phyloP scores from a whole-genome alignment of 2,113 vertebrate species.

The Astur gentilis region DNA sequence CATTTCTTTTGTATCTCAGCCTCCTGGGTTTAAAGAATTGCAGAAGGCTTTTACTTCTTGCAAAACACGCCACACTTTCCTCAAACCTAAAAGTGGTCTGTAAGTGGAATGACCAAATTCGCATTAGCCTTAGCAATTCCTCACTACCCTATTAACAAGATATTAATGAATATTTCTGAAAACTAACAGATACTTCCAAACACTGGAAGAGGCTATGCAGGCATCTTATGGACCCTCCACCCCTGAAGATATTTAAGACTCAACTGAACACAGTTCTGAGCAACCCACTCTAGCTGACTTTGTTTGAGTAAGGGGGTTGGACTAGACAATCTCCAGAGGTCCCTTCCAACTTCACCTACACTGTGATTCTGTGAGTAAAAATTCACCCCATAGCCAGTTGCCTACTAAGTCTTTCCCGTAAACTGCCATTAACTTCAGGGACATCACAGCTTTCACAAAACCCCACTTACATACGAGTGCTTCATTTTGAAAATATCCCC shows the following conservation, averaged over 20 bases:
- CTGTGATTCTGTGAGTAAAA: background rate
- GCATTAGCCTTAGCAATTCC: background rate
- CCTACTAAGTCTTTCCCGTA: background rate
- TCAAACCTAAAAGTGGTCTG: background rate
- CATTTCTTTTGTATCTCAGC: background rate
- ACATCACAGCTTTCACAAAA: background rate
- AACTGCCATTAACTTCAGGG: background rate
- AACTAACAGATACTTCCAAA: background rate
- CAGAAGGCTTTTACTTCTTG: background rate
- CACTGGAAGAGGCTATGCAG: background rate
- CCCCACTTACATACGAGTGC: background rate
- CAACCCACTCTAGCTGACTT: background rate
- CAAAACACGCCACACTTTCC: background rate
- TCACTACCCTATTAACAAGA: background rate
- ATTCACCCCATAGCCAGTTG: background rate
- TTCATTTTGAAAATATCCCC: background rate
- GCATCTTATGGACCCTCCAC: background rate
- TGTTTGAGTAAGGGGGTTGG: background rate
- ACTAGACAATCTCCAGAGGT: background rate
- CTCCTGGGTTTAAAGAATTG: background rate
- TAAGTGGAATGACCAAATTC: background rate
- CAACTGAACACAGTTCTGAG: background rate
- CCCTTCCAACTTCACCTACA: background rate
- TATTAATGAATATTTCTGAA: background rate
- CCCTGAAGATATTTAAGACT: background rate